Evolutionary conservation across 1,140 invertebrate genomes (phyloP), one percentile per base, ranked within the genome.

Genomic region (Onthophagus taurus): DNA sequence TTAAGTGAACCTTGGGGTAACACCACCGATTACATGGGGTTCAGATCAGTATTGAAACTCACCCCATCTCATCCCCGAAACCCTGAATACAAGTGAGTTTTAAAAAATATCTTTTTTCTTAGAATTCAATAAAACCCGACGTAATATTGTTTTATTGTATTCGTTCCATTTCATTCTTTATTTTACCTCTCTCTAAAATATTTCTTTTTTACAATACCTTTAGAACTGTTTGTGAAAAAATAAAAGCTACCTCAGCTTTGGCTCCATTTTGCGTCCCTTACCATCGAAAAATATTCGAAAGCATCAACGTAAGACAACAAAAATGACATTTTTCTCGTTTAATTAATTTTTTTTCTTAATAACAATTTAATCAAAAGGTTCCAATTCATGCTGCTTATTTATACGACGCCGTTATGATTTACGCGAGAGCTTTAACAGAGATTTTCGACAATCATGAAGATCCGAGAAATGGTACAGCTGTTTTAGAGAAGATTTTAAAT

Each of bases 391-490:
- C 88, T 0, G 80, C 87, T 2, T 82, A 92, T 63, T 67, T 91
- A 3, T 93, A 89, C 57, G 89, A 93, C 57, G 88, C 86, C 0
- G 85, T 94, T 0, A 78, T 81, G 65, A 75, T 93, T 39, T 92
- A 91, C 66, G 87, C 87, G 0, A 65, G 76, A 30, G 89, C 87
- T 0, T 68, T 89, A 3, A 79, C 83, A 0, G 77, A 86, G 46
- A 67, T 82, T 2, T 67, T 92, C 33, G 51, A 69, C 6, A 70
- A 74, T 11, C 72, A 77, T 8, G 73, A 77, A 14, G 75, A 85
- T 50, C 77, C 82, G 0, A 75, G 77, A 23, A 80, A 89, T 60
- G 86, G 86, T 6, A 77, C 75, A 1, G 72, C 73, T 1, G 73
- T 90, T 19, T 72, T 89, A 54, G 70, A 76, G 16, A 67, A 72